A percentile compares a stretch with the other conserved stretches of the same genome.
Evolutionary conservation across 2,113 vertebrate species (phyloP).

Genomic region (Gallinago paraguaiae): DNA sequence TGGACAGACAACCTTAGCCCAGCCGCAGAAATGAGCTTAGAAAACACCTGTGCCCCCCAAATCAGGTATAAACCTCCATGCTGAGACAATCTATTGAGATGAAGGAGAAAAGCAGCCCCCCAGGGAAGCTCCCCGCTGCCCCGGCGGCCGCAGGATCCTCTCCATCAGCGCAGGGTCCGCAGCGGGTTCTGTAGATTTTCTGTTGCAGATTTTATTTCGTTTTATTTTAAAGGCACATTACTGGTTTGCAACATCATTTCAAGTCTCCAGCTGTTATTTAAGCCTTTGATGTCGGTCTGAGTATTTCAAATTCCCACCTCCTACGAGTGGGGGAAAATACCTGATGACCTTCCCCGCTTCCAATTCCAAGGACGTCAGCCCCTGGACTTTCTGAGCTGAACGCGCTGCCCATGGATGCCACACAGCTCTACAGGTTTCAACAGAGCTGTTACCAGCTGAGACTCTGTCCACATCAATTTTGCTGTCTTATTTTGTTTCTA

Average conservation of each 20-base stretch:
- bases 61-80: background rate
- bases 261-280: background rate
- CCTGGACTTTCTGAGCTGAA: accelerated
- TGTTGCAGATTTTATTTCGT: background rate
- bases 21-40: background rate
- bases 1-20: background rate
- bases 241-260: background rate
- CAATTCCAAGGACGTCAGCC: background rate
- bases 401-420: accelerated
- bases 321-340: background rate
- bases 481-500: background rate
- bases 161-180: accelerated
- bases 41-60: background rate
- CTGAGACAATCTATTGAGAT: background rate
- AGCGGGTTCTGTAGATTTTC: accelerated
- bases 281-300: background rate
- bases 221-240: background rate
- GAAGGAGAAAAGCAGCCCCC: background rate
- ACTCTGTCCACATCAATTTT: background rate
- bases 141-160: background rate
- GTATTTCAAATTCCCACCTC: background rate
- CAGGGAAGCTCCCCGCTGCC: background rate
- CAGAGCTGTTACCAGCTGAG: background rate
- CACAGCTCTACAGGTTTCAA: background rate
- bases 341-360: accelerated